Percentiles rank a stretch among this genome's conserved stretches.
phyloP scores from a whole-genome alignment of 2,888 invertebrate species.

The Leptinotarsa juncta region DNA sequence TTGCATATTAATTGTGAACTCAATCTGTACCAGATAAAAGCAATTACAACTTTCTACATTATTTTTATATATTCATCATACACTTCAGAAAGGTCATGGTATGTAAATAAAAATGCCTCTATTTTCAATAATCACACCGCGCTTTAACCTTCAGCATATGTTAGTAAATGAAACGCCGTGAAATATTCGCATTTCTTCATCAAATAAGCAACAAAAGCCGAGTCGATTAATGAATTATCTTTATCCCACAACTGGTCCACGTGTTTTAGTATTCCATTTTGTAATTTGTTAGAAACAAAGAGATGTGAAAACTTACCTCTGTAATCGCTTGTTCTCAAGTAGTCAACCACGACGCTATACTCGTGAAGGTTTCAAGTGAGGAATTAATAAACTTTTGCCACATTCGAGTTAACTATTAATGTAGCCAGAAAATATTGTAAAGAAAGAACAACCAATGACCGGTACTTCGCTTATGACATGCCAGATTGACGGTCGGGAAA shows the following conservation, averaged over 20 bases:
- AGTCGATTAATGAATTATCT: background rate
- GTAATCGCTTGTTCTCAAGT: slow-evolving; percentile 50
- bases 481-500: slow-evolving; percentile 43
- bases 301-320: slow-evolving; percentile 52
- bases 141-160: background rate
- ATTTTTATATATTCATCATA: slow-evolving; percentile 2
- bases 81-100: slow-evolving; percentile 23
- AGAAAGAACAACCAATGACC: slow-evolving; percentile 53
- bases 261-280: slow-evolving; percentile 54
- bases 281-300: slow-evolving; percentile 43
- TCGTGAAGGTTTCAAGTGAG: slow-evolving; percentile 46
- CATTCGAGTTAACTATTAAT: slow-evolving; percentile 59
- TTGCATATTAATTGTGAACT: background rate
- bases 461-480: slow-evolving; percentile 59
- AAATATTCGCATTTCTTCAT: background rate
- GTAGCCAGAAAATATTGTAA: slow-evolving; percentile 53
- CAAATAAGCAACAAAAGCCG: background rate
- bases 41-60: slow-evolving; percentile 5
- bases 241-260: slow-evolving; percentile 50
- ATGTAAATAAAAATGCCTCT: slow-evolving; percentile 12
- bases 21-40: background rate
- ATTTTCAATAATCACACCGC: background rate
- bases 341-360: slow-evolving; percentile 49
- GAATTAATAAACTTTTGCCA: slow-evolving; percentile 55
- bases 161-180: background rate